Conservation (phyloP, 2,113 vertebrate species). For the Cettia cetti region DNA sequence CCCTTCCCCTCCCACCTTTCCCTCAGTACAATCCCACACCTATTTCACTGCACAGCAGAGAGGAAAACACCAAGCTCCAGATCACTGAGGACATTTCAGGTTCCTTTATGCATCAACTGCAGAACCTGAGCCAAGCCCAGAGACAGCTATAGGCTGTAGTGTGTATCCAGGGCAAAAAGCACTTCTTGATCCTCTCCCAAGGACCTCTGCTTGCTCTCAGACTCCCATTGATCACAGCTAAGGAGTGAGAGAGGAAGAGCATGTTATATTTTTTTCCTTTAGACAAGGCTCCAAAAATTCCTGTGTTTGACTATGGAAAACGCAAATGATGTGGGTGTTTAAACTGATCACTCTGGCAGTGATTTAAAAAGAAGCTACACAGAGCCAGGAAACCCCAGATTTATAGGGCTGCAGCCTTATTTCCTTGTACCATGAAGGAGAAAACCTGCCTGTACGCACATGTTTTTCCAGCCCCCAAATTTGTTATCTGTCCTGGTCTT, state of each 20-base stretch:
- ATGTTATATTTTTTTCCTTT: neutral
- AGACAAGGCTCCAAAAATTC: neutral
- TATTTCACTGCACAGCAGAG: neutral
- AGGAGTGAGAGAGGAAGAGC: neutral
- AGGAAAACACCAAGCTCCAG: neutral
- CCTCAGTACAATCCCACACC: neutral
- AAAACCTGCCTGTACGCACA: neutral
- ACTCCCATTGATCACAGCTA: neutral
- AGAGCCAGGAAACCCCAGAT: constrained; percentile 5
- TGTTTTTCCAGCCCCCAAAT: neutral
- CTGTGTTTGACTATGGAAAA: neutral
- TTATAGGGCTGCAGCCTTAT: neutral
- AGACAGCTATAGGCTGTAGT: neutral
- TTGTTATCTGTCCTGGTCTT: neutral
- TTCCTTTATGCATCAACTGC: neutral
- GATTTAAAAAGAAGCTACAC: constrained; percentile 9
- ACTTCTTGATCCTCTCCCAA: neutral
- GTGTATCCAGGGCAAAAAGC: neutral
- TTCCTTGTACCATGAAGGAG: neutral
- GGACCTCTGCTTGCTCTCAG: neutral
- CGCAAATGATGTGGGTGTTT: constrained; percentile 4
- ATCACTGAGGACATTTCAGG: neutral
- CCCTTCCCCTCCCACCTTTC: neutral
- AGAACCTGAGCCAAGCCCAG: neutral
- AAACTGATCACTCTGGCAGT: neutral